Conservation (phyloP, 1,140 invertebrate species). For the Musca domestica region DNA sequence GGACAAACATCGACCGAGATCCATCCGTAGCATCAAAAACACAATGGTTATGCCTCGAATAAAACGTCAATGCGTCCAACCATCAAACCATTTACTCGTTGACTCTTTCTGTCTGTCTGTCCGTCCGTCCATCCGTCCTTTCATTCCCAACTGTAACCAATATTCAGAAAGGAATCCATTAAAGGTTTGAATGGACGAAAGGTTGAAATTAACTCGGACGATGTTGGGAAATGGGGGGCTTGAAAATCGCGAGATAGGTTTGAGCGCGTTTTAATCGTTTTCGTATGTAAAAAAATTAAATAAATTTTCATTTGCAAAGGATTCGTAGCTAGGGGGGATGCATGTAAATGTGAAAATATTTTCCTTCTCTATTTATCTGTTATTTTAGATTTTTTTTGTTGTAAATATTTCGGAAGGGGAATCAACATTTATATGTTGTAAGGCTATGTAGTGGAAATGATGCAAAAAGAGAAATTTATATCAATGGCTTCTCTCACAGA, state of each 20-base stretch:
- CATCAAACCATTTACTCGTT: not conserved
- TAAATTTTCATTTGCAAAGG: constrained; percentile 26
- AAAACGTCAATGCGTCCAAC: not conserved
- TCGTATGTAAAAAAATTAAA: constrained; percentile 30
- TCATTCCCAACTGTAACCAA: constrained; percentile 13
- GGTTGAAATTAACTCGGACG: constrained; percentile 1
- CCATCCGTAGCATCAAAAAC: constrained; percentile 10
- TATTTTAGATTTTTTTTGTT: too few relatives aligned
- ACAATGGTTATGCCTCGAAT: not conserved
- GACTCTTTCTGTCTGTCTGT: too few relatives aligned
- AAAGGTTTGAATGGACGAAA: not conserved
- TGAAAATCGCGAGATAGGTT: constrained; percentile 18
- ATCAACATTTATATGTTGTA: too few relatives aligned
- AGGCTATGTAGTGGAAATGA: too few relatives aligned
- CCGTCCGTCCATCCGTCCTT: not conserved
- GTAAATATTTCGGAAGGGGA: too few relatives aligned
- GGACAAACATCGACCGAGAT: not conserved
- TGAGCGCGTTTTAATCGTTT: constrained; percentile 29
- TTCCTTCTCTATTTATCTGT: too few relatives aligned
- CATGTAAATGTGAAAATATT: not conserved
- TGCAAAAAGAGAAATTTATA: too few relatives aligned
- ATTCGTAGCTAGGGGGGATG: not conserved
- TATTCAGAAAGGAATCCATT: constrained; percentile 4
- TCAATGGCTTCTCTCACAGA: too few relatives aligned
- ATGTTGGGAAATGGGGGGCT: not conserved